Percentiles rank a stretch among this genome's conserved stretches.
Evolutionary conservation across 1,140 invertebrate genomes (phyloP).

Genomic region (Uloborus diversus): DNA sequence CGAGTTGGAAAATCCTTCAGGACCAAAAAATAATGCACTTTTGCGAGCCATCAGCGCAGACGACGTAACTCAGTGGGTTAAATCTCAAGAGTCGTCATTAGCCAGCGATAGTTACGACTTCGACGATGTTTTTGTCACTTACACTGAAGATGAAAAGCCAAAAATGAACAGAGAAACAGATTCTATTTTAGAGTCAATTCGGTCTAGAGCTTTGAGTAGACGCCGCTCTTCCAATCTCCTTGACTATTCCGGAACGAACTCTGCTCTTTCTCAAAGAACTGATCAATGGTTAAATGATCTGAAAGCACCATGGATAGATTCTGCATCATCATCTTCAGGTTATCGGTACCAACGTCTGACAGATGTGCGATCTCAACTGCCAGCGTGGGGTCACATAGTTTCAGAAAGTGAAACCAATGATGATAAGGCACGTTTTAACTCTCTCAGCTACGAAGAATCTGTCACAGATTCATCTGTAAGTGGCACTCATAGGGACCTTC

Average conservation of each 20-base stretch:
- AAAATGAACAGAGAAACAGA: slow-evolving; percentile 27
- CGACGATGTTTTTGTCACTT: slow-evolving; percentile 59
- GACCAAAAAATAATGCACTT: slow-evolving; percentile 27
- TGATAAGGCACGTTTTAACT: not conserved
- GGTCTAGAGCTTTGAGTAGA: not conserved
- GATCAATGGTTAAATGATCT: slow-evolving; percentile 27
- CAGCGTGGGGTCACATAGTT: slow-evolving; percentile 31
- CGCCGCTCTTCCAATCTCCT: slow-evolving; percentile 40
- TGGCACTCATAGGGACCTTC: slow-evolving; percentile 18
- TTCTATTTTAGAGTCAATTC: slow-evolving; percentile 8
- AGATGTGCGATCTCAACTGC: slow-evolving; percentile 34
- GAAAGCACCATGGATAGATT: slow-evolving; percentile 17
- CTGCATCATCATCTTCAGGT: slow-evolving; percentile 17
- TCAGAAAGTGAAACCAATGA: slow-evolving; percentile 16
- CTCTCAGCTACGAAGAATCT: slow-evolving; percentile 34
- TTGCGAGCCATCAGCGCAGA: slow-evolving; percentile 45
- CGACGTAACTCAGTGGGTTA: slow-evolving; percentile 49
- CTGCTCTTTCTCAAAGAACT: slow-evolving; percentile 21
- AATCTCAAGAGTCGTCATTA: slow-evolving; percentile 44
- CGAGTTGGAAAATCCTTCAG: not conserved
- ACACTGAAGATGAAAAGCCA: slow-evolving; percentile 57
- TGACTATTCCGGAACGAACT: slow-evolving; percentile 30
- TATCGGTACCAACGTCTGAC: not conserved
- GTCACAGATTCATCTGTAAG: slow-evolving; percentile 26
- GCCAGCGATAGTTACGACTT: slow-evolving; percentile 58